These are phyloP conservation scores for Hofmannophila pseudospretella DNA, from an alignment of 2,888 invertebrate genomes.

Conservation along the genomic window DNA sequence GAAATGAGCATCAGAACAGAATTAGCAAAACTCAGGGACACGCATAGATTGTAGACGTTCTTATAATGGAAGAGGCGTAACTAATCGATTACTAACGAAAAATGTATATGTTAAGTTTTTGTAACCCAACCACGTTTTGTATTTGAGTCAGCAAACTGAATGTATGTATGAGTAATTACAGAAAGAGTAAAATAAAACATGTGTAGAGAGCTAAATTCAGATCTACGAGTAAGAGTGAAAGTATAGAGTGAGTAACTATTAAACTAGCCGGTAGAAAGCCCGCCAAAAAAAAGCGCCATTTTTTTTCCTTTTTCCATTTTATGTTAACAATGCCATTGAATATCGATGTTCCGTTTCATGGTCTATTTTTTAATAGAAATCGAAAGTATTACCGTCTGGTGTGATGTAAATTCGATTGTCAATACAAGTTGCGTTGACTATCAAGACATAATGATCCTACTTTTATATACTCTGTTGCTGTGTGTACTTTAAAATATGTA, in stretches of 20 bases:
- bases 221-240: slow-evolving; percentile 15
- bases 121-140: too few relatives aligned
- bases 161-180: too few relatives aligned
- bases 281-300: slow-evolving; percentile 14
- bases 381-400: slow-evolving; percentile 38
- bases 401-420: slow-evolving; percentile 7
- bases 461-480: not conserved
- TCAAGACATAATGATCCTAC: not conserved
- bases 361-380: slow-evolving; percentile 36
- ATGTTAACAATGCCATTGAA: slow-evolving; percentile 25
- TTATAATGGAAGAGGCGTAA: too few relatives aligned
- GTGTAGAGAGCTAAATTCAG: not conserved
- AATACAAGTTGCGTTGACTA: not conserved
- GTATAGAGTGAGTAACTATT: slow-evolving; percentile 11
- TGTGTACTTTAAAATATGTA: not conserved
- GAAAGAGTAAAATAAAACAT: too few relatives aligned
- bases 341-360: slow-evolving; percentile 20
- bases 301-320: slow-evolving; percentile 17
- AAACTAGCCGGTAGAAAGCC: slow-evolving; percentile 22
- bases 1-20: too few relatives aligned
- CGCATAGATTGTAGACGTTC: too few relatives aligned
- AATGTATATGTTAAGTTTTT: too few relatives aligned
- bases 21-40: too few relatives aligned
- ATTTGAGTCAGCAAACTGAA: too few relatives aligned
- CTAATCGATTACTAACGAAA: too few relatives aligned